phyloP scores from a whole-genome alignment of 2,888 invertebrate species.

The Rosalia funebris region DNA sequence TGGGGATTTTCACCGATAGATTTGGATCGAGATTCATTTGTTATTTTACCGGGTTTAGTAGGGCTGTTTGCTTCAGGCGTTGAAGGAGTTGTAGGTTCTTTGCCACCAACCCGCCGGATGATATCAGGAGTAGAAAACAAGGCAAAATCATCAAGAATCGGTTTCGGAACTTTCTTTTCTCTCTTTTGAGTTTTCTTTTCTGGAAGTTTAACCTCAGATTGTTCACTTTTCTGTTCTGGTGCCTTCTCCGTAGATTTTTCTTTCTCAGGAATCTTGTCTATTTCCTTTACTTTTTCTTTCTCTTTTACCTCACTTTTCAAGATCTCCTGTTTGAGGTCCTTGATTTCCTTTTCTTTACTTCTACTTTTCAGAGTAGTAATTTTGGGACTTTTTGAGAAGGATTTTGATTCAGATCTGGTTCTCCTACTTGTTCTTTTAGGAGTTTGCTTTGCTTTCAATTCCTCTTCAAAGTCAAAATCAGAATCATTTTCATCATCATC shows the following conservation, averaged over 20 bases:
- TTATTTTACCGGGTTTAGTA: constrained; percentile 59
- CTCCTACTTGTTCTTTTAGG: constrained; percentile 49
- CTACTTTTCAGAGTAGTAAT: constrained; percentile 27
- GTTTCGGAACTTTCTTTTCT: constrained; percentile 66
- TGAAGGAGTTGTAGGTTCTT: constrained; percentile 53
- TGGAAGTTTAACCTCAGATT: constrained; percentile 50
- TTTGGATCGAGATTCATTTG: constrained; percentile 54
- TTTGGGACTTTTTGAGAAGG: constrained; percentile 21
- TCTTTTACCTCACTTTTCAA: constrained; percentile 57
- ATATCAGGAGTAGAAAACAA: constrained; percentile 84
- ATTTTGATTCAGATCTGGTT: constrained; percentile 42
- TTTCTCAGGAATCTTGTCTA: constrained; percentile 65
- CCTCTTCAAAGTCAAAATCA: constrained; percentile 61
- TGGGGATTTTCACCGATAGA: constrained; percentile 46
- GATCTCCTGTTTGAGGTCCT: constrained; percentile 30
- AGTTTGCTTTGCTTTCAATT: constrained; percentile 43
- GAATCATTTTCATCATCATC: constrained; percentile 67
- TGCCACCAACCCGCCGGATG: constrained; percentile 71
- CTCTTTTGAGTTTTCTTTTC: constrained; percentile 58
- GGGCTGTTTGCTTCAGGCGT: constrained; percentile 44
- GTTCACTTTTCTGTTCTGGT: constrained; percentile 53
- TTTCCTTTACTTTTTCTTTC: constrained; percentile 51
- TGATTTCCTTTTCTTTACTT: constrained; percentile 27
- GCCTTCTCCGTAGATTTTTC: constrained; percentile 63
- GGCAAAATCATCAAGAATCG: constrained; percentile 72